A percentile compares a stretch with the other conserved stretches of the same genome.
phyloP scores from a whole-genome alignment of 2,797 vertebrate genomes.

The Tokudaia muenninki region DNA sequence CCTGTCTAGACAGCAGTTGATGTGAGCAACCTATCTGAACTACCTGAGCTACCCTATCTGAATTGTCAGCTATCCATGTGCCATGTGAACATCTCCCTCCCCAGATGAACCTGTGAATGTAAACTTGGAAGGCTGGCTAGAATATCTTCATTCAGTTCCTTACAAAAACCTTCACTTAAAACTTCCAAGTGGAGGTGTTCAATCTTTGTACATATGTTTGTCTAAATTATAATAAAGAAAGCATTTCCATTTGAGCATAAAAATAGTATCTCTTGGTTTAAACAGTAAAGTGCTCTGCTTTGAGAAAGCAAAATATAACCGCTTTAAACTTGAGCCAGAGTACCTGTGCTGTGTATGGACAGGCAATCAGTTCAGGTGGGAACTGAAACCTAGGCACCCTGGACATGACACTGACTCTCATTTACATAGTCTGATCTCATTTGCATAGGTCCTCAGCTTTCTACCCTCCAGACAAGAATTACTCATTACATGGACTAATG shows the following conservation, averaged over 20 bases:
- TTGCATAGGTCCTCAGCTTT: not conserved
- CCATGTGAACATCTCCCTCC: not conserved
- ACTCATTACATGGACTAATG: not conserved
- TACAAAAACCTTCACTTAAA: not conserved
- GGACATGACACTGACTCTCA: not conserved
- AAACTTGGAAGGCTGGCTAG: not conserved
- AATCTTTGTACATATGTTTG: not conserved
- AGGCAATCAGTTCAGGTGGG: not conserved
- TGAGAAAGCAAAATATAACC: not conserved
- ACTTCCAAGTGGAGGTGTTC: not conserved
- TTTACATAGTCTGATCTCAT: not conserved
- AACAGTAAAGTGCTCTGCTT: conserved; percentile 36
- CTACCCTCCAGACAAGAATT: not conserved
- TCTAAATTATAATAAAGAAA: conserved; percentile 18
- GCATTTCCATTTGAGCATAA: not conserved
- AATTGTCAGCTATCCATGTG: not conserved
- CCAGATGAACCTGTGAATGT: not conserved
- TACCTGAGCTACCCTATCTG: not conserved
- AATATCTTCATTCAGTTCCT: not conserved
- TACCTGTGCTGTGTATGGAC: not conserved
- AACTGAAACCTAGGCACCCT: not conserved
- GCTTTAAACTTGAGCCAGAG: not conserved
- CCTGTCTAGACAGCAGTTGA: not conserved
- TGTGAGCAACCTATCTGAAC: not conserved
- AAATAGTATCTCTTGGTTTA: not conserved